Conservation (phyloP, 2,888 invertebrate species). For the Litoditis marina region DNA sequence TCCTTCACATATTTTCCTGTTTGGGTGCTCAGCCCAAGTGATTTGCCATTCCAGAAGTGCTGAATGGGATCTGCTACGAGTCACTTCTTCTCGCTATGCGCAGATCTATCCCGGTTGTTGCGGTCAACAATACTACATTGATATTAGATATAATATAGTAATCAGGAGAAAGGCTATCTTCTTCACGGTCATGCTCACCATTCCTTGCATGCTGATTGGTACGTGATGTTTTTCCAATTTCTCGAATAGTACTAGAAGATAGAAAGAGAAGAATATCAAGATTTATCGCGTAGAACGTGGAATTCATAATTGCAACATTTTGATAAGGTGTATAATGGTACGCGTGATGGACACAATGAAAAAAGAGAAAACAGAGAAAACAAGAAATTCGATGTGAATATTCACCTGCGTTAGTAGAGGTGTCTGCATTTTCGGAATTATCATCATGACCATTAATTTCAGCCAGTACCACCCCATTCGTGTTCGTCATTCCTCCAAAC, state of each 20-base stretch:
- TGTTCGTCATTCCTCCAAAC: slow-evolving; percentile 42
- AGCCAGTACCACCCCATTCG: slow-evolving; percentile 46
- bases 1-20: too few species aligned
- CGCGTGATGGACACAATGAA: neutral
- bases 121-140: slow-evolving; percentile 49
- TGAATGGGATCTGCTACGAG: slow-evolving; percentile 51
- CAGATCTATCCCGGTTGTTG: slow-evolving; percentile 52
- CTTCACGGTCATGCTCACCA: slow-evolving; percentile 49
- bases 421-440: too few species aligned
- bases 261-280: neutral
- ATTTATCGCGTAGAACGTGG: too few species aligned
- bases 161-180: slow-evolving; percentile 48
- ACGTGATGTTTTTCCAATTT: neutral
- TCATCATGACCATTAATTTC: slow-evolving; percentile 8
- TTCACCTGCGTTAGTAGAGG: too few species aligned
- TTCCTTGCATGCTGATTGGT: slow-evolving; percentile 58
- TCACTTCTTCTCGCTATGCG: slow-evolving; percentile 46
- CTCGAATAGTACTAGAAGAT: too few species aligned
- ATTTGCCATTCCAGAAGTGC: slow-evolving; percentile 51
- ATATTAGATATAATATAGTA: slow-evolving; percentile 37
- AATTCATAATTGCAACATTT: too few species aligned
- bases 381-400: neutral
- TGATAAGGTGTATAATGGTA: too few species aligned
- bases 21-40: too few species aligned
- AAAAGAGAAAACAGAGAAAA: neutral